These are phyloP conservation scores for Festucalex cinctus DNA, from an alignment of 2,113 vertebrate species.

Conservation along the genomic window DNA sequence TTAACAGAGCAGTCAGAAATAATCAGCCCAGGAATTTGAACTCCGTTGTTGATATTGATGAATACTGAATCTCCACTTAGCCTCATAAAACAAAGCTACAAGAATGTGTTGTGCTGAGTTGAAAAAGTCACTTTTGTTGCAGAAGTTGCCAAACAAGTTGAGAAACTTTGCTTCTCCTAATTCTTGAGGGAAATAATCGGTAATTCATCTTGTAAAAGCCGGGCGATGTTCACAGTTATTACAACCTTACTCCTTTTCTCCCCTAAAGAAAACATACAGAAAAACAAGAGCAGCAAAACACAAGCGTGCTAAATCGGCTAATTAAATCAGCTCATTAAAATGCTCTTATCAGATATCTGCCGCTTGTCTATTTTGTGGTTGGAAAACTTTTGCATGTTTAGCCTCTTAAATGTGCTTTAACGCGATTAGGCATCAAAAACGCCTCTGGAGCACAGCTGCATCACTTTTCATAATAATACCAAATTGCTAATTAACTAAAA, in stretches of 20 bases:
- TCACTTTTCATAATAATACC: not conserved
- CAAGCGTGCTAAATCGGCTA: slow-evolving; percentile 4
- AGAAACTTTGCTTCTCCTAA: not conserved
- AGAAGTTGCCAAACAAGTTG: not conserved
- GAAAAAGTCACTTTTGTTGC: not conserved
- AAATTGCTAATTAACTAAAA: not conserved
- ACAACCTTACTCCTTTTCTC: not conserved
- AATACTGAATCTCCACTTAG: slow-evolving; percentile 8
- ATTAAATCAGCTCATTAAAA: slow-evolving; percentile 10
- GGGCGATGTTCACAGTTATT: not conserved
- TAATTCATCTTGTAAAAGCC: not conserved
- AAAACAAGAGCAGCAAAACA: slow-evolving; percentile 1
- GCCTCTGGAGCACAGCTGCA: not conserved
- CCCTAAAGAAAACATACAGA: not conserved
- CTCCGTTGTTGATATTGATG: slow-evolving; percentile 14
- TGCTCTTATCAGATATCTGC: slow-evolving; percentile 5
- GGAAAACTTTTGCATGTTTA: slow-evolving; percentile 1
- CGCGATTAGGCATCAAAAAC: not conserved
- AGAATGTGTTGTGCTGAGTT: not conserved
- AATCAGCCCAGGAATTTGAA: slow-evolving; percentile 25
- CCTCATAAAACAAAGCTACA: not conserved
- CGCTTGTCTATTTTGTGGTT: slow-evolving; percentile 3
- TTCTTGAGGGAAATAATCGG: not conserved
- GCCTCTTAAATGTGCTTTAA: slow-evolving; percentile 4
- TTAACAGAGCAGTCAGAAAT: slow-evolving; percentile 48